A percentile compares a stretch with the other conserved stretches of the same genome.
Evolutionary conservation across 1,140 invertebrate species (phyloP).

Genomic region (Reticulitermes speratus): DNA sequence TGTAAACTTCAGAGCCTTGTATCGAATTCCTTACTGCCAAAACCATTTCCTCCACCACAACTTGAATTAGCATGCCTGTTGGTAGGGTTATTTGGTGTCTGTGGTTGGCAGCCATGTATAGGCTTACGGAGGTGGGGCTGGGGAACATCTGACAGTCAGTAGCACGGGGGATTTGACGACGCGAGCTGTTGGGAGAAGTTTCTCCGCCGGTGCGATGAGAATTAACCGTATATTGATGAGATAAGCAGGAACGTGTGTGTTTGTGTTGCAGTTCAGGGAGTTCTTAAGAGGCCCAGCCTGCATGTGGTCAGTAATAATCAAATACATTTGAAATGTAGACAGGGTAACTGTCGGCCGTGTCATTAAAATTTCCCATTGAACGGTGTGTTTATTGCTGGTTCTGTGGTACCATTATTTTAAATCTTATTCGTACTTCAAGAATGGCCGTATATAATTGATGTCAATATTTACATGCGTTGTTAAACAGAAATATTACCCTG

Average conservation of each 20-base stretch:
- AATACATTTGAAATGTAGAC: background rate
- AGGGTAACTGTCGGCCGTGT: background rate
- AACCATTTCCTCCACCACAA: background rate
- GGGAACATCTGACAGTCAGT: slow-evolving; percentile 14
- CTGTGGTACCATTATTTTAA: too few species aligned
- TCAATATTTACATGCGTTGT: too few species aligned
- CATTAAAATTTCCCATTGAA: too few species aligned
- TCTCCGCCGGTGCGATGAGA: background rate
- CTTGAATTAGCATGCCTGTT: background rate
- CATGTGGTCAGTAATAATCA: too few species aligned
- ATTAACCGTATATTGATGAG: background rate
- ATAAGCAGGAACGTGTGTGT: background rate
- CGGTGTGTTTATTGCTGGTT: too few species aligned
- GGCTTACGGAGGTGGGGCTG: slow-evolving; percentile 5
- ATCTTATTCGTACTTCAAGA: too few species aligned
- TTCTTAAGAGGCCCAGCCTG: background rate
- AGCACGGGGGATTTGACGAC: background rate
- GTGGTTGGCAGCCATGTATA: background rate
- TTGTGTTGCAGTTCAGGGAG: background rate
- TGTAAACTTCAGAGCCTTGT: background rate
- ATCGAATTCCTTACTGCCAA: background rate
- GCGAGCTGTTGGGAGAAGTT: background rate
- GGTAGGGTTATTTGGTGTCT: background rate
- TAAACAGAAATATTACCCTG: too few species aligned
- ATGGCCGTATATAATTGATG: too few species aligned